phyloP scores from a whole-genome alignment of 64 coral and sea anemone genomes.

The Stylophora pistillata region DNA sequence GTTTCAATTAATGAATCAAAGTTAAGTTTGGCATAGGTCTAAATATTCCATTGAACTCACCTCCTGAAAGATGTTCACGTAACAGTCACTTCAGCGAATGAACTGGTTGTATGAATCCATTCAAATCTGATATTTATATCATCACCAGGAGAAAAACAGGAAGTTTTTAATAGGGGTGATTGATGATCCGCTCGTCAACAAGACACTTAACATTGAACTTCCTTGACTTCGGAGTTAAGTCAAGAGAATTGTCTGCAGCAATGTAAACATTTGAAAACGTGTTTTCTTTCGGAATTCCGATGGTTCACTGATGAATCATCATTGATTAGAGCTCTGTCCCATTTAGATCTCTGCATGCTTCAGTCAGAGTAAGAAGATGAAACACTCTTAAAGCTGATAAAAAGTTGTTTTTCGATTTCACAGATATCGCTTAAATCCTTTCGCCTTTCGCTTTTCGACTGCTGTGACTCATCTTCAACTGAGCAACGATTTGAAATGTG shows the following conservation, averaged over 20 bases:
- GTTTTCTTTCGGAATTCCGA: too few species aligned
- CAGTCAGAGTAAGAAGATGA: neutral
- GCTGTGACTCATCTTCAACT: too few species aligned
- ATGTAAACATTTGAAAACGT: constrained; percentile 16
- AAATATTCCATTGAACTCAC: constrained; percentile 22
- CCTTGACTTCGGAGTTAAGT: too few species aligned
- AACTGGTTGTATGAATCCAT: neutral
- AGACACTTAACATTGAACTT: too few species aligned
- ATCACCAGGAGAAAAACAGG: too few species aligned
- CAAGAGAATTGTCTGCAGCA: neutral
- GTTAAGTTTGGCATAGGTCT: constrained; percentile 3
- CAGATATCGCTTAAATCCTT: too few species aligned
- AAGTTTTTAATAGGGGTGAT: too few species aligned
- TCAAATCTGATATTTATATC: too few species aligned
- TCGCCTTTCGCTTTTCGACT: too few species aligned
- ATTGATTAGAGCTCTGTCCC: constrained; percentile 13
- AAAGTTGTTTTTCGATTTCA: neutral
- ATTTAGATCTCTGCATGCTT: too few species aligned
- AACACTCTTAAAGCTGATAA: neutral
- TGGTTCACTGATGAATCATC: neutral
- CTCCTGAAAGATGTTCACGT: constrained; percentile 3
- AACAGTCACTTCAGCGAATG: neutral
- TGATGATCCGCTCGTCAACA: too few species aligned
- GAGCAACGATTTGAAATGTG: too few species aligned
- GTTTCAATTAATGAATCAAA: neutral